These are phyloP conservation scores for Junco hyemalis DNA, from an alignment of 2,113 vertebrate genomes.

Conservation along the genomic window DNA sequence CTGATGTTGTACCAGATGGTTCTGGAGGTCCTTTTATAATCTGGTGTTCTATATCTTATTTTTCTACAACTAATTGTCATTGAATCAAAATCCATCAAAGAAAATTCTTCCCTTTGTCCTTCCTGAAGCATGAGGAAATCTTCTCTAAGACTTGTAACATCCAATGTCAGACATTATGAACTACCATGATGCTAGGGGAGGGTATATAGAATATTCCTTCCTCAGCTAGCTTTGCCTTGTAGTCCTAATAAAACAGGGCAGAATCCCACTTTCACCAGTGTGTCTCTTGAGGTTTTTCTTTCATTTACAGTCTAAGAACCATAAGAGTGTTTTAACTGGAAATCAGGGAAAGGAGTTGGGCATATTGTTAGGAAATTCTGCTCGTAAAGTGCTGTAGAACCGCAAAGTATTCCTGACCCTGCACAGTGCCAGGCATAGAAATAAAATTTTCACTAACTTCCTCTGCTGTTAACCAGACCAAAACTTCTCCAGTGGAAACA, in stretches of 20 bases:
- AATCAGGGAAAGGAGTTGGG: neutral
- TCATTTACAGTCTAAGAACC: neutral
- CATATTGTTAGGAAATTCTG: neutral
- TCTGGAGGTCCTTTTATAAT: neutral
- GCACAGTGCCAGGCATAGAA: neutral
- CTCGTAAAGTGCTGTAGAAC: neutral
- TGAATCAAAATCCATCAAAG: neutral
- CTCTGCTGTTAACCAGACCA: neutral
- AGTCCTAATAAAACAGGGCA: neutral
- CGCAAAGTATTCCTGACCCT: neutral
- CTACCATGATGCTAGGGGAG: fast-evolving
- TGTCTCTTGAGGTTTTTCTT: neutral
- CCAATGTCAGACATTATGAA: neutral
- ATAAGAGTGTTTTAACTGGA: neutral
- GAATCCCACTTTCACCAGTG: neutral
- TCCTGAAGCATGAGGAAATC: neutral
- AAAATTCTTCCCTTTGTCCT: neutral
- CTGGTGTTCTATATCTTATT: neutral
- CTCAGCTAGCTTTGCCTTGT: neutral
- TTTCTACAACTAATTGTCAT: neutral
- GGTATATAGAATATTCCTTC: neutral
- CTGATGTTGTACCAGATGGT: neutral
- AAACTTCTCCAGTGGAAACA: neutral
- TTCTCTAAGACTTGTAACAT: neutral
- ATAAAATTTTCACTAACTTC: neutral